Base-by-base conservation (phyloP, 2,888 invertebrate species). In the Amiota communis region DNA sequence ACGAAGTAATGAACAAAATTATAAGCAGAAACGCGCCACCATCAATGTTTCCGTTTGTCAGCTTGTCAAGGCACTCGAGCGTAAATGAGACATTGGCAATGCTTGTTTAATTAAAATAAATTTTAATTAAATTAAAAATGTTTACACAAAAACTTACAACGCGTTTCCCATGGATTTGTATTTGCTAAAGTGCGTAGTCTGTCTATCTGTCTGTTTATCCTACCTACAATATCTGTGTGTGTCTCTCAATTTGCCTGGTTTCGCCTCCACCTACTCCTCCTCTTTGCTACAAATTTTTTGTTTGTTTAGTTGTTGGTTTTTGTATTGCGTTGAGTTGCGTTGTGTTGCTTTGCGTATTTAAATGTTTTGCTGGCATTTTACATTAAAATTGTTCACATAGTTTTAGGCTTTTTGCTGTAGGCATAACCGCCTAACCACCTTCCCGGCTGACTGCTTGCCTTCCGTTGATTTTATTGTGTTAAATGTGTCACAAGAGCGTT, bases 51-150 rank as follows among this genome's bases (percentile, higher is more conserved):
- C 36, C 36, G 36, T 36, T 36, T 76, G 76, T 78, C 77, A 74
- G 78, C 77, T 80, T 87, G 87, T 85, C 85, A 79, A 79, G 80
- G 80, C 84, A 85, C 81, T 82, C 82, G 83, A 83, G 84, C 87
- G 86, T 86, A 87, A 86, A 81, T 85, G 86, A 86, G 84, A 86
- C 87, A 86, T 87, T 87, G 83, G 81, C 86, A 81, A 78, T 79
- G 85, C 84, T 85, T 86, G 86, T 86, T 86, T 85, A 85, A 87
- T 87, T 84, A 86, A 86, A 87, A 86, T 87, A 83, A 85, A 83
- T 83, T 83, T 83, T 83, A 85, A 86, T 86, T 86, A 84, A 85
- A 86, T 86, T 87, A 86, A 85, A 86, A 85, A 79, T 87, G 76
- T 80, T 78, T 78, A 78, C 76, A 76, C 76, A 70, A 70, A 57